Evolutionary conservation across 1,140 invertebrate genomes (phyloP), one percentile per base, ranked within the genome.

Genomic region (Lasaia peninsularis): DNA sequence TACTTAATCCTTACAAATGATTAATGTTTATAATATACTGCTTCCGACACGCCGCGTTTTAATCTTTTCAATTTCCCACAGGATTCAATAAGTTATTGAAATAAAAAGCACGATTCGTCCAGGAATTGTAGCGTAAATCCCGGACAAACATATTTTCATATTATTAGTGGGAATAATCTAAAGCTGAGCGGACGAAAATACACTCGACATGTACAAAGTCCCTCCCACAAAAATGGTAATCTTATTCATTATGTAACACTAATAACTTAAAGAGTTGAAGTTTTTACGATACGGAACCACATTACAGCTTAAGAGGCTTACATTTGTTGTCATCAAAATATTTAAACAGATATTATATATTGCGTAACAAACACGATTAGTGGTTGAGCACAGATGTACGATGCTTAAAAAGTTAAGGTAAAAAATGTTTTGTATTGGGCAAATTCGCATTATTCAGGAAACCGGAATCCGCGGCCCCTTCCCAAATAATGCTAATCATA

Each of bases 351-450:
- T 80, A 73, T 76, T 79, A 84, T 78, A 79, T 73, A 72, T 75
- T 75, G 78, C 74, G 83, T 78, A 80, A 80, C 85, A 85, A 88
- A 88, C 72, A 71, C 78, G 83, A 88, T 88, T 88, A 85, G 65
- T 50, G 56, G 71, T 69, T 67, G 67, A 73, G 63, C 77, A 80
- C 80, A 84, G 80, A 86, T 86, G 83, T 80, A 80, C 71, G 71
- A 77, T 73, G 73, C 78, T 81, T 81, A 76, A 80, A 80, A 81
- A 69, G 57, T 59, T 54, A 58, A 63, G 57, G 61, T 76, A 82
- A 86, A 88, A 85, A 77, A 53, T 24, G 61, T 64, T 78, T 82
- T 80, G 75, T 85, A 75, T 77, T 78, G 73, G 70, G 73, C 58
- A 80, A 88, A 81, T 84, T 82, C 78, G 72, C 71, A 85, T 86